Evolutionary conservation across 2,888 invertebrate species (phyloP), one percentile per base, ranked within the genome.

Genomic region (Cremastinae sp.): DNA sequence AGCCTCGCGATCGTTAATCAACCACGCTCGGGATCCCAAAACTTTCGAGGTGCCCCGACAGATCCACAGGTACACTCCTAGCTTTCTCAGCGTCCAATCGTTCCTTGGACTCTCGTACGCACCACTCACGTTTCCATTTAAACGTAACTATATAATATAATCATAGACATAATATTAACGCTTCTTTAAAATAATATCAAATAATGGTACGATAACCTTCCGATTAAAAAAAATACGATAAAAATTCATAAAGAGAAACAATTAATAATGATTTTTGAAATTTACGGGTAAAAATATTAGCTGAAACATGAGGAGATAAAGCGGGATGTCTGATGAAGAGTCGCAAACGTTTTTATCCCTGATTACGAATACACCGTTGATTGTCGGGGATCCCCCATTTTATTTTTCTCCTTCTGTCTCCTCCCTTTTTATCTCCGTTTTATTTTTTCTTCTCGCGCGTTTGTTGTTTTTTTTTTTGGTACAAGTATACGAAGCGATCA

Each of bases 1-100:
- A 84, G 85, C 83, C 84, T 86, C 83, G 82, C 75, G 77, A 89
- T 89, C 89, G 89, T 89, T 89, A 89, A 89, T 89, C 89, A 89
- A 89, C 85, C 85, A 85, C 85, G 85, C 83, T 45, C 84, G 87
- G 87, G 87, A 88, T 62, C 53, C 88, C 85, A 84, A 82, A 87
- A 87, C 86, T 87, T 85, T 86, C 85, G 83, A 87, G 85, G 61
- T 22, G 53, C 36, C 70, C 70, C 45, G 53, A 22, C 86, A 82
- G 84, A 87, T 86, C 86, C 84, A 85, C 88, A 88, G 88, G 88
- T 88, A 88, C 83, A 81, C 79, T 12, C n/a, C 34, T 53, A 51
- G 12, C 43, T 69, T 81, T 82, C 73, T 83, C 80, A 76, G 75
- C 78, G 71, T 77, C 66, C 78, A 79, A 74, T 81, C 81, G 75